Percentiles rank a stretch among this genome's conserved stretches.
Evolutionary conservation across 2,888 invertebrate genomes (phyloP).

Genomic region (Chymomyza fuscimana): DNA sequence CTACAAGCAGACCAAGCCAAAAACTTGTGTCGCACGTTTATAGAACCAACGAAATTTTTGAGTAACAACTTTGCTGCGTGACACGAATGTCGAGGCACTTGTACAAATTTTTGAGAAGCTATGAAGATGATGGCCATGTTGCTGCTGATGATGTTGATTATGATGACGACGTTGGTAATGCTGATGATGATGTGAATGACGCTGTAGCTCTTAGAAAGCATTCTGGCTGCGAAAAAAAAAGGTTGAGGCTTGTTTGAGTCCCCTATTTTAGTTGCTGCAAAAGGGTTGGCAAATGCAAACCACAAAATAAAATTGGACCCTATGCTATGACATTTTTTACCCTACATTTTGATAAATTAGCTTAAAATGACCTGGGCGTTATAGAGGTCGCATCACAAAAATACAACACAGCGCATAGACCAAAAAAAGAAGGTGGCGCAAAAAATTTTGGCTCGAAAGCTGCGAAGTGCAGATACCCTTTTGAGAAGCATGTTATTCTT

Average conservation of each 20-base stretch:
- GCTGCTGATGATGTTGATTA: constrained; percentile 21
- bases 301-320: not conserved
- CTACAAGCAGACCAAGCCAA: constrained; percentile 19
- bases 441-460: not conserved
- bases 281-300: constrained; percentile 12
- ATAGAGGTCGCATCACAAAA: constrained; percentile 20
- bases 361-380: constrained; percentile 24
- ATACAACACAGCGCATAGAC: not conserved
- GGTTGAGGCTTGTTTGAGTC: not conserved
- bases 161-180: constrained; percentile 24
- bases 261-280: not conserved
- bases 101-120: constrained; percentile 40
- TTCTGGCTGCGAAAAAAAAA: not conserved
- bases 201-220: constrained; percentile 10
- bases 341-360: constrained; percentile 36
- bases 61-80: constrained; percentile 66
- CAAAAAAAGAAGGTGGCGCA: not conserved
- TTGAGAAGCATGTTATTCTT: not conserved
- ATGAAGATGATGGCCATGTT: constrained; percentile 13
- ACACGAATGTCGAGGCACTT: constrained; percentile 56
- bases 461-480: not conserved
- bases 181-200: constrained; percentile 35
- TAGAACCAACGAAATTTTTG: constrained; percentile 58
- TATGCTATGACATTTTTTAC: constrained; percentile 1
- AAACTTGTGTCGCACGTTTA: constrained; percentile 49